Evolutionary conservation across 2,113 vertebrate species (phyloP), one percentile per base, ranked within the genome.

Genomic region (Phaethon lepturus): DNA sequence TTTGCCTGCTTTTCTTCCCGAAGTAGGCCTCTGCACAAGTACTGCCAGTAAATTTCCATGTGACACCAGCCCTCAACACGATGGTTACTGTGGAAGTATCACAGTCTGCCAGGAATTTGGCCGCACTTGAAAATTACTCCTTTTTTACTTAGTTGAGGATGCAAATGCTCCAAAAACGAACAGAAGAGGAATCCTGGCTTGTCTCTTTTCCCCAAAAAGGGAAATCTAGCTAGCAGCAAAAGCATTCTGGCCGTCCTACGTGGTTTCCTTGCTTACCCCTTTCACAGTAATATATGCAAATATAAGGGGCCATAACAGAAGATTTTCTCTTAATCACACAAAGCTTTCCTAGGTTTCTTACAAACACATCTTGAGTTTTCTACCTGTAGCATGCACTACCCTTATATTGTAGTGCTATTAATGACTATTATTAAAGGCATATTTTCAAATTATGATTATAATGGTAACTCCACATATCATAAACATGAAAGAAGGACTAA

Each of bases 21-120:
- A 95, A 88, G 87, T 50, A 94, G 90, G 77, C 66, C 74, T 86
- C 82, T 1, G 1, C 3, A 7, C 53, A 93, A 95, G 64, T 18
- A 75, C 56, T 91, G 85, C 82, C 75, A 94, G 91, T 53, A 84
- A 90, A 95, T 72, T 86, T 95, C 87, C 80, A 56, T 47, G 75
- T 84, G 81, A 88, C 33, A 90, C 60, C 75, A 75, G 69, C 26
- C 83, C 55, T 90, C 91, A 64, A 8, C 4, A 17, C 28, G 45
- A 90, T 24, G n/a, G 74, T 80, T 77, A 79, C 33, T 93, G 64
- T 88, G 45, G 52, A 92, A 93, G 67, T 31, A 22, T 93, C 71
- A 91, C 0, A 0, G 44, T 74, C 81, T 88, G 86, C 73, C 81
- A 91, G 55, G 53, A 82, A 85, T 93, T 93, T 85, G 86, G 82